Conservation (phyloP, 2,797 vertebrate species). For the Mus minutoides region DNA sequence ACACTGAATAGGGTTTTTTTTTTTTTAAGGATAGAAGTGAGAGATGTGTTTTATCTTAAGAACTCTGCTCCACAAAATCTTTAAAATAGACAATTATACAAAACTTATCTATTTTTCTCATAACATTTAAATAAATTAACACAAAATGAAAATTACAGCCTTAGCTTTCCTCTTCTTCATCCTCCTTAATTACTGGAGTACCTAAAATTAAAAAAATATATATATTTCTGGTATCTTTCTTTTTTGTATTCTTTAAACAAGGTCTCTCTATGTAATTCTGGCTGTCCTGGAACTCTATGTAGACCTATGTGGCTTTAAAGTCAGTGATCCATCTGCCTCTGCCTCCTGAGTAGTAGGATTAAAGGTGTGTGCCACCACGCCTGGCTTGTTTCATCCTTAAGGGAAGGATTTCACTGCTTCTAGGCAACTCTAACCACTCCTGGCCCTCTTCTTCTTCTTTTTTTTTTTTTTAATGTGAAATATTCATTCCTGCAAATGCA, state of each 20-base stretch:
- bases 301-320: neutral
- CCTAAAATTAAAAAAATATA: constrained; percentile 86
- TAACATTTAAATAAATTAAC: constrained; percentile 87
- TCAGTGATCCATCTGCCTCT: neutral
- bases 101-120: constrained; percentile 83
- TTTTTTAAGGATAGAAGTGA: constrained; percentile 67
- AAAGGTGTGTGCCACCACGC: rapidly evolving
- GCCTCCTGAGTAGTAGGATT: neutral
- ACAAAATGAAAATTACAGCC: constrained; percentile 61
- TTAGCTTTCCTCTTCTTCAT: constrained; percentile 93
- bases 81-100: constrained; percentile 84
- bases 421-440: neutral
- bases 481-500: neutral
- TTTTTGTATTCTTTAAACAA: neutral
- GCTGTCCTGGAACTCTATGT: neutral
- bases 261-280: neutral
- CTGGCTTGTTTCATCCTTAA: neutral
- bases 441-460: neutral
- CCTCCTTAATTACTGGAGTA: constrained; percentile 93
- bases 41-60: constrained; percentile 74
- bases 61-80: constrained; percentile 81
- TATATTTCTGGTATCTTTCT: constrained; percentile 66
- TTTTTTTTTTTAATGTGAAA: neutral
- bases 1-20: constrained; percentile 76
- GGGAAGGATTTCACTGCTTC: neutral